Evolutionary conservation across 2,797 vertebrate species (phyloP).

Genomic region (Leptatherina wallacei): DNA sequence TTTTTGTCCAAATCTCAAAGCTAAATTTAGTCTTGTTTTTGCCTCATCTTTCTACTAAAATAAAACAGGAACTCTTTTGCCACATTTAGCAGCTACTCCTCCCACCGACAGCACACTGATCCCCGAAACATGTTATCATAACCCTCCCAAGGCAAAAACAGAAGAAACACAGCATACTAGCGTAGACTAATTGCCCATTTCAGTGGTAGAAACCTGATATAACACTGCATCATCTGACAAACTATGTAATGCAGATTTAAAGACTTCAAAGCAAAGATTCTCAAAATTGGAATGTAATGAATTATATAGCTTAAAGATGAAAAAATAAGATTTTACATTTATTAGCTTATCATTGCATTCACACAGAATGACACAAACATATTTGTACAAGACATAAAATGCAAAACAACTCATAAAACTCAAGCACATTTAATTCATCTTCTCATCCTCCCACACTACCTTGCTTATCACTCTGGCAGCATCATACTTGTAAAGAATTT

Average conservation of each 20-base stretch:
- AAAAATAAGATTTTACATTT: conserved; percentile 11
- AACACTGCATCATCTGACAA: conserved; percentile 36
- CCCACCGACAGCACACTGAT: conserved; percentile 32
- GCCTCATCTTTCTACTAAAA: conserved; percentile 38
- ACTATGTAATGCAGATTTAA: conserved; percentile 17
- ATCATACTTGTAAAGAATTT: conserved; percentile 2
- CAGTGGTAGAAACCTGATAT: conserved; percentile 28
- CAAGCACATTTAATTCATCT: conserved; percentile 16
- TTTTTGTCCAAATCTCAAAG: conserved; percentile 21
- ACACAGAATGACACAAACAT: conserved; percentile 18
- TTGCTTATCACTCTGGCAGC: conserved; percentile 25
- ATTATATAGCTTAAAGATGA: conserved; percentile 14
- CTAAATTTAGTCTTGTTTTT: conserved; percentile 46
- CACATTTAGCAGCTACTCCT: conserved; percentile 38
- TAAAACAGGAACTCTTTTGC: conserved; percentile 53
- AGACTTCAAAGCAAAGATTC: conserved; percentile 24
- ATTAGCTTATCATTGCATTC: conserved; percentile 26
- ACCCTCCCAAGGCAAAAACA: conserved; percentile 26
- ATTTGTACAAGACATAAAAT: conserved; percentile 28
- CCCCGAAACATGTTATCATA: conserved; percentile 34
- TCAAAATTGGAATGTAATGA: background rate
- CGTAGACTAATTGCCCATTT: conserved; percentile 51
- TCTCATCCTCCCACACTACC: conserved; percentile 40
- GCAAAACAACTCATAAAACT: conserved; percentile 32
- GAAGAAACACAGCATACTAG: conserved; percentile 25